A percentile compares a stretch with the other conserved stretches of the same genome.
Evolutionary conservation across 2,113 vertebrate species (phyloP).

Genomic region (Felis chaus): DNA sequence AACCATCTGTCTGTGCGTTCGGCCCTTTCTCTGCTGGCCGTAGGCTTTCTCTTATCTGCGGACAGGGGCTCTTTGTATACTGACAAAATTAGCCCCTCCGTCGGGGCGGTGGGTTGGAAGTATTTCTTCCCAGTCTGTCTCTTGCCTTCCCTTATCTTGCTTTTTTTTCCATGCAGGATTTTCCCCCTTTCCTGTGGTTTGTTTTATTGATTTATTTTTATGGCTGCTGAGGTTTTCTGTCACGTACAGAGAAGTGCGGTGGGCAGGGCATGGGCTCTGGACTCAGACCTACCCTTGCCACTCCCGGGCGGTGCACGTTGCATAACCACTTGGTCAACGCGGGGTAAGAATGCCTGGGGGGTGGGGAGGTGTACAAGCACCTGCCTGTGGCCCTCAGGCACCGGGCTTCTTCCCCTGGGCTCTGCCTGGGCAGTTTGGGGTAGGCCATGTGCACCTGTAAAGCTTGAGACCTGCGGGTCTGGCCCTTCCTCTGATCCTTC

Average conservation of each 20-base stretch:
- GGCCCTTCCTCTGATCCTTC: neutral
- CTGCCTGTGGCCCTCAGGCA: neutral
- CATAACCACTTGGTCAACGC: accelerated
- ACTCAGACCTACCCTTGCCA: neutral
- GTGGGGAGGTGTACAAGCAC: no score
- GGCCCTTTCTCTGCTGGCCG: accelerated
- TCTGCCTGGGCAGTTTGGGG: no score
- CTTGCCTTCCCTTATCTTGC: neutral
- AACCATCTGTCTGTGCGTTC: neutral
- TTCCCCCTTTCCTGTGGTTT: neutral
- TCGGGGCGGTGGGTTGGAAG: neutral
- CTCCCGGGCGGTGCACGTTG: no score
- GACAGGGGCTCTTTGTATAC: neutral
- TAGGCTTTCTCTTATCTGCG: neutral
- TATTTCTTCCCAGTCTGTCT: neutral
- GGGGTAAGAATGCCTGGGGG: accelerated
- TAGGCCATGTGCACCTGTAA: accelerated
- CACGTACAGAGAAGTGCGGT: neutral
- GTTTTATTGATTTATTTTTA: neutral
- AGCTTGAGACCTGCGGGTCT: neutral
- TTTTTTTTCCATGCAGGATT: neutral
- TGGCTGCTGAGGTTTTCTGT: neutral
- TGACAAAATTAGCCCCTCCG: neutral
- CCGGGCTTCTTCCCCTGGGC: neutral
- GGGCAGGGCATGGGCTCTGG: neutral